A percentile compares a stretch with the other conserved stretches of the same genome.
Evolutionary conservation across 1,140 invertebrate genomes (phyloP).

Genomic region (Drosophila arizonae): DNA sequence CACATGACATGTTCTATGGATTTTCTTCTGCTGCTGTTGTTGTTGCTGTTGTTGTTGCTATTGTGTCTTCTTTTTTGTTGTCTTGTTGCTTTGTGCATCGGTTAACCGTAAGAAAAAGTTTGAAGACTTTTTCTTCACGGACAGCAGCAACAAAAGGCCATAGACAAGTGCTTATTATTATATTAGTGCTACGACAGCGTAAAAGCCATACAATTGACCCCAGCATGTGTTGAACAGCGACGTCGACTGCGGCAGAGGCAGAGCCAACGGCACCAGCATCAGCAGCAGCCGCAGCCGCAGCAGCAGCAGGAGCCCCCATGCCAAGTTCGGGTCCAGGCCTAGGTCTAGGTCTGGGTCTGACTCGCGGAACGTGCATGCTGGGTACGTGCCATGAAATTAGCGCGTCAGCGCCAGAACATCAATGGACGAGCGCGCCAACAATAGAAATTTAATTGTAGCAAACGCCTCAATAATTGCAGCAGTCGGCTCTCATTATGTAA

Average conservation of each 20-base stretch:
- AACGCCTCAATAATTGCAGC: slow-evolving; percentile 61
- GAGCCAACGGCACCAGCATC: slow-evolving; percentile 1
- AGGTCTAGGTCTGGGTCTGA: slow-evolving; percentile 16
- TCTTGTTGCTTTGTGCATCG: slow-evolving; percentile 22
- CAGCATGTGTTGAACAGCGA: slow-evolving; percentile 32
- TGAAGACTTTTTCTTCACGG: slow-evolving; percentile 44
- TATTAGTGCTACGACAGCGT: slow-evolving; percentile 70
- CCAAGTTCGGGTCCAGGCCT: slow-evolving; percentile 2
- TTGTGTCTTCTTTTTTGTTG: slow-evolving; percentile 6
- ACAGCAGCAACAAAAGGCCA: slow-evolving; percentile 52
- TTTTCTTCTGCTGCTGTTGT: background rate
- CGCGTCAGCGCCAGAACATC: slow-evolving; percentile 66
- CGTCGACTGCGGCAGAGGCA: too few species aligned
- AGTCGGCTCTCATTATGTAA: slow-evolving; percentile 48
- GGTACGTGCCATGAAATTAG: slow-evolving; percentile 62
- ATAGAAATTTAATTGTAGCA: slow-evolving; percentile 73
- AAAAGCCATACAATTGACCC: slow-evolving; percentile 67
- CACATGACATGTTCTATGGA: slow-evolving; percentile 33
- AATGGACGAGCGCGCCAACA: slow-evolving; percentile 57
- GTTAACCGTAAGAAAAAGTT: slow-evolving; percentile 46
- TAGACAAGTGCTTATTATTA: slow-evolving; percentile 73
- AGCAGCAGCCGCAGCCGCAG: background rate
- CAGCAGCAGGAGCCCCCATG: slow-evolving; percentile 11
- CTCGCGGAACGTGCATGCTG: slow-evolving; percentile 8
- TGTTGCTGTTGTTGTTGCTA: background rate